These are phyloP conservation scores for Heterocephalus glaber DNA, from an alignment of 2,113 vertebrate species.

Conservation along the genomic window DNA sequence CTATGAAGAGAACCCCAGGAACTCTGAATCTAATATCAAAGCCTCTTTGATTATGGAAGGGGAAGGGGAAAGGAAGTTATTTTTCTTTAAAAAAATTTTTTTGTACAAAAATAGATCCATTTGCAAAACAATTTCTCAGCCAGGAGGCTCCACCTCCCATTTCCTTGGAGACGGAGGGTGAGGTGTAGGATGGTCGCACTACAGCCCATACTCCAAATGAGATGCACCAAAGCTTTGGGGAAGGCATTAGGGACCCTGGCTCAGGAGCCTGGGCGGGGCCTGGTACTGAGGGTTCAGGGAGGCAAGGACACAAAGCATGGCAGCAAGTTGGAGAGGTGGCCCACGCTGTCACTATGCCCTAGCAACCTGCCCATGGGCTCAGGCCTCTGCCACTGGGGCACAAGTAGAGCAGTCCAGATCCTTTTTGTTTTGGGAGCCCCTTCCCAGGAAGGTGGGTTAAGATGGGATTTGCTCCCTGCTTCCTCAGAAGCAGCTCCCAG, in stretches of 20 bases:
- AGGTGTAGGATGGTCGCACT: constrained; percentile 58
- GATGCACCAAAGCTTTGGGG: constrained; percentile 41
- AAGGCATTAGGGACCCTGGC: background rate
- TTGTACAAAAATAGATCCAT: constrained; percentile 84
- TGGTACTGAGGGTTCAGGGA: constrained; percentile 38
- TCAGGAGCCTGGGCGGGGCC: background rate
- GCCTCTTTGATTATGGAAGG: constrained; percentile 68
- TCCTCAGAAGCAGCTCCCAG: constrained; percentile 58
- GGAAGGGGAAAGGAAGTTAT: constrained; percentile 27
- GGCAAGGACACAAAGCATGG: constrained; percentile 16
- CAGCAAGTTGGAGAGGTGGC: background rate
- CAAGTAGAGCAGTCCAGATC: background rate
- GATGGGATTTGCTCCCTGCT: constrained; percentile 24
- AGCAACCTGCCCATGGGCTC: background rate
- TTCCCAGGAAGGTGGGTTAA: background rate
- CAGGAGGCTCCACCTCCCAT: constrained; percentile 75
- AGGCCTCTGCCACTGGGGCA: constrained; percentile 17
- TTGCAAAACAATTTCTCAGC: constrained; percentile 82
- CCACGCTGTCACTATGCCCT: background rate
- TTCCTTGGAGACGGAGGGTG: constrained; percentile 71
- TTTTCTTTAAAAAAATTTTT: constrained; percentile 73
- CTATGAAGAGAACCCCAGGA: constrained; percentile 9
- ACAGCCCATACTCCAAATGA: constrained; percentile 62
- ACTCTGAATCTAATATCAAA: constrained; percentile 46
- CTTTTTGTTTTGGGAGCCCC: constrained; percentile 46